These are phyloP conservation scores for Agrotis puta DNA, from an alignment of 2,888 invertebrate species.

Conservation along the genomic window DNA sequence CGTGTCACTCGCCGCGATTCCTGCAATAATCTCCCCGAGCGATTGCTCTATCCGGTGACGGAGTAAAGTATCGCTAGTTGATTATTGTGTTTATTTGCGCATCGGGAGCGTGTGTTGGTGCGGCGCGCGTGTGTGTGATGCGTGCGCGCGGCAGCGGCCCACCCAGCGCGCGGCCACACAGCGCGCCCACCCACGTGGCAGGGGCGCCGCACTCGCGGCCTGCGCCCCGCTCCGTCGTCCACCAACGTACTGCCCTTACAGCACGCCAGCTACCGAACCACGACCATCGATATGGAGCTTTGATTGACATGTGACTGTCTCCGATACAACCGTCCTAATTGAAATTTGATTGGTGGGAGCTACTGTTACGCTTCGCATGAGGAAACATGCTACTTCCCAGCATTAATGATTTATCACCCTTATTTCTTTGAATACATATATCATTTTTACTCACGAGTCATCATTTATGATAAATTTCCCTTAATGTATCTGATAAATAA, in stretches of 20 bases:
- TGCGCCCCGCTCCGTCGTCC: conserved; percentile 72
- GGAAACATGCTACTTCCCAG: conserved; percentile 45
- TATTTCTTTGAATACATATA: conserved; percentile 18
- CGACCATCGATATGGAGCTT: conserved; percentile 65
- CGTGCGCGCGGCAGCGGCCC: conserved; percentile 85
- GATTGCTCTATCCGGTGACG: conserved; percentile 90
- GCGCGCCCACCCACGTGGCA: conserved; percentile 90
- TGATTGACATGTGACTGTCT: conserved; percentile 83
- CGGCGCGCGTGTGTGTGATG: conserved; percentile 82
- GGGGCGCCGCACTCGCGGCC: conserved; percentile 84
- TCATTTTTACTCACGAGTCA: conserved; percentile 19
- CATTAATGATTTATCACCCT: conserved; percentile 41
- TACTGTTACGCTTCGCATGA: conserved; percentile 58
- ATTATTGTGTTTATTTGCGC: conserved; percentile 90
- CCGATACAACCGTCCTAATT: conserved; percentile 72
- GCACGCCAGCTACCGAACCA: conserved; percentile 63
- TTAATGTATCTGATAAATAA: conserved; percentile 19
- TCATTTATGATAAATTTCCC: conserved; percentile 25
- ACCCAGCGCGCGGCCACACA: conserved; percentile 91
- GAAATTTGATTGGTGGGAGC: conserved; percentile 71
- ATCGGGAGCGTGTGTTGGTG: conserved; percentile 83
- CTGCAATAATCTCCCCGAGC: conserved; percentile 84
- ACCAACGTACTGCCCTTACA: conserved; percentile 61
- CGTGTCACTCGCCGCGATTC: conserved; percentile 85
- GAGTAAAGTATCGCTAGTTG: conserved; percentile 90